These are phyloP conservation scores for Dreissena rostriformis DNA, from an alignment of 1,140 invertebrate genomes.

Conservation along the genomic window DNA sequence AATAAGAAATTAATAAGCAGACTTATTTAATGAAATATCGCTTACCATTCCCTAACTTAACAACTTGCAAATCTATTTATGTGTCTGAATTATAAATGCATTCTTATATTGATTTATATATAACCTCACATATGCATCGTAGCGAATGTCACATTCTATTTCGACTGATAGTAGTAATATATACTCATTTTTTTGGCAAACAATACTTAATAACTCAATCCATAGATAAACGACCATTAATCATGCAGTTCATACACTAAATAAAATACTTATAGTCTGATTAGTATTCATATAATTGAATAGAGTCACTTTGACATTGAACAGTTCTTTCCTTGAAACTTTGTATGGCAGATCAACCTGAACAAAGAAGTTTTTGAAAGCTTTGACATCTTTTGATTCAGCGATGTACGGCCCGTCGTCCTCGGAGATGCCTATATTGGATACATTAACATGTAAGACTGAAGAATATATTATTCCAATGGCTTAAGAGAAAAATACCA, in stretches of 20 bases:
- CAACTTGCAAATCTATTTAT: too few relatives aligned
- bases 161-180: not conserved
- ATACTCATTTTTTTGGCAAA: not conserved
- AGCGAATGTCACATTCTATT: not conserved
- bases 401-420: conserved; percentile 76
- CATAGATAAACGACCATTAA: not conserved
- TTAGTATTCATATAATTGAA: conserved; percentile 75
- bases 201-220: not conserved
- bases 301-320: conserved; percentile 78
- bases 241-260: conserved; percentile 63
- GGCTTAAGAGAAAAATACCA: too few relatives aligned
- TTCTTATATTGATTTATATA: not conserved
- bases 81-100: too few relatives aligned
- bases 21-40: too few relatives aligned
- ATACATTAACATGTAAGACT: too few relatives aligned
- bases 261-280: conserved; percentile 61
- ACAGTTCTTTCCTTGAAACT: conserved; percentile 77
- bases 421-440: conserved; percentile 63
- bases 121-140: not conserved
- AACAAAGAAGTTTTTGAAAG: conserved; percentile 77
- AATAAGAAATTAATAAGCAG: too few relatives aligned
- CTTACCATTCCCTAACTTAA: too few relatives aligned
- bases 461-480: too few relatives aligned
- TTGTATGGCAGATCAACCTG: conserved; percentile 78
- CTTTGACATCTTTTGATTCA: conserved; percentile 69